Base-by-base conservation (phyloP, 1,140 invertebrate species). In the Saxidomus purpurata region DNA sequence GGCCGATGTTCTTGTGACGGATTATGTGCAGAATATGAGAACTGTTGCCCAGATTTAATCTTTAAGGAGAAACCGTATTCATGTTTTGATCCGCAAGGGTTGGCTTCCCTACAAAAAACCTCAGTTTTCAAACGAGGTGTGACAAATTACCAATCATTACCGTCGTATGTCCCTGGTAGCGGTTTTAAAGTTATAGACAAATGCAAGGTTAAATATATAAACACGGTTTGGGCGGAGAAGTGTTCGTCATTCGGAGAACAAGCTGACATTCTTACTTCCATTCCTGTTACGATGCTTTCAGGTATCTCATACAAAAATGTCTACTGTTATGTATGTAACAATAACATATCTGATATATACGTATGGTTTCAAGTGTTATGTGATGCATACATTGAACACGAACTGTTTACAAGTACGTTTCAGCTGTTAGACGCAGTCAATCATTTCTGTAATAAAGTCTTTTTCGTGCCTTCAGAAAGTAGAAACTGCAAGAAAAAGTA, bases 321-420 rank as follows among this genome's bases (percentile, higher is more conserved):
- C 1, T 67, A 31, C 28, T 67, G 61, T n/a, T 67, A 31, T n/a
- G 11, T 31, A 22, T 67, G 61, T 25, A 67, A 67, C 28, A 67
- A 31, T n/a, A 67, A 67, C n/a, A 67, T 31, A 6, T 25, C n/a
- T 8, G 28, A 11, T 67, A 31, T 67, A 3, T 43, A 8, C 43
- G 4, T 43, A 43, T 9, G 4, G 6, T 67, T 67, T 67, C 61
- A 67, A 36, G 61, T 67, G 8, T 67, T 67, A 11, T 67, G 61
- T 25, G 61, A 67, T 67, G n/a, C 61, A 67, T 67, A 31, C 17
- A 36, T 67, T 67, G 61, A 67, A 67, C 28, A 67, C 28, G 28
- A 31, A 67, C 31, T 67, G 3, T 67, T 67, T 31, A 31, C 28
- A 67, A 67, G n/a, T 36, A 67, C n/a, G n/a, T 11, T 31, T 13